These are phyloP conservation scores for Cryptus armator DNA, from an alignment of 2,888 invertebrate genomes.

Conservation along the genomic window DNA sequence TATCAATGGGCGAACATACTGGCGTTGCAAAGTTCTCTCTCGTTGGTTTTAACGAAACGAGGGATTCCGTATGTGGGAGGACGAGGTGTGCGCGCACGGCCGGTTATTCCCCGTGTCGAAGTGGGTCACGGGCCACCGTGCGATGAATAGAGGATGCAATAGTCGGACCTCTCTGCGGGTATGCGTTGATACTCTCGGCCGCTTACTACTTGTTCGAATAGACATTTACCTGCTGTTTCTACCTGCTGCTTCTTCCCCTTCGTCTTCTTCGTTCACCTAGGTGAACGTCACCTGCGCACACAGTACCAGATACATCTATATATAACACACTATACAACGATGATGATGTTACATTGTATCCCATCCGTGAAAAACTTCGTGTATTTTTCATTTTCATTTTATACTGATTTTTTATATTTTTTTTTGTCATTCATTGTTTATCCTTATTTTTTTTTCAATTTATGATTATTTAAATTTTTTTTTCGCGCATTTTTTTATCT, in stretches of 20 bases:
- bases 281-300: neutral
- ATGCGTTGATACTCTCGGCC: conserved; percentile 29
- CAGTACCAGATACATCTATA: neutral
- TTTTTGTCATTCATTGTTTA: too few species aligned
- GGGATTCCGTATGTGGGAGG: conserved; percentile 72
- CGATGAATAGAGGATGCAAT: conserved; percentile 74
- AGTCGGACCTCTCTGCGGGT: conserved; percentile 48
- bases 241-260: conserved; percentile 4
- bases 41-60: conserved; percentile 53
- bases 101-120: conserved; percentile 76
- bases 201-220: neutral
- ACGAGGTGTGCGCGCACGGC: conserved; percentile 57
- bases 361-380: too few species aligned
- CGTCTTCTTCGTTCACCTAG: neutral
- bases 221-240: conserved; percentile 27
- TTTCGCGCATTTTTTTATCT: too few species aligned
- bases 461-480: too few species aligned
- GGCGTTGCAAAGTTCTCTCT: neutral
- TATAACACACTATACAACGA: neutral
- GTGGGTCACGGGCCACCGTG: conserved; percentile 75
- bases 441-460: too few species aligned
- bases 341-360: neutral
- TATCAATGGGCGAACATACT: conserved; percentile 30
- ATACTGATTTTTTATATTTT: too few species aligned
- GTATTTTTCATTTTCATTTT: too few species aligned